Percentiles rank a stretch among this genome's conserved stretches.
These are phyloP conservation scores for Sebastes taczanowskii DNA, from an alignment of 2,797 vertebrate species.

Conservation along the genomic window DNA sequence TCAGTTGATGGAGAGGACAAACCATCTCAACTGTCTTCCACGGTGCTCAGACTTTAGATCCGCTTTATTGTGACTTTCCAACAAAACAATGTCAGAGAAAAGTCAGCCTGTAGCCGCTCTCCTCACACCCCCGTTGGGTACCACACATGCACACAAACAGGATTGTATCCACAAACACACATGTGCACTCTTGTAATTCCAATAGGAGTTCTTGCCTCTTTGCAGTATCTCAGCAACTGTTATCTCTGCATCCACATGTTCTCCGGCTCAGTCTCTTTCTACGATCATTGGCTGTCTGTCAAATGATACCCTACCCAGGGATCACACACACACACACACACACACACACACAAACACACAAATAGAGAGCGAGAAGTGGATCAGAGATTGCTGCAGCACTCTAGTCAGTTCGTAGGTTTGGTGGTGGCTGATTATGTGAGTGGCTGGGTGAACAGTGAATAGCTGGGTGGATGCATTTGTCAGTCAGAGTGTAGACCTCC, in stretches of 20 bases:
- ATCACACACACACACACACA: constrained; percentile 7
- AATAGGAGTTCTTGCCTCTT: constrained; percentile 23
- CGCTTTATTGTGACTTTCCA: not conserved
- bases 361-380: constrained; percentile 15
- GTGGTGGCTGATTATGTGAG: not conserved
- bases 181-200: constrained; percentile 25
- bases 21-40: not conserved
- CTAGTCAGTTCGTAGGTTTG: constrained; percentile 22
- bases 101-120: not conserved
- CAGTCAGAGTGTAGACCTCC: not conserved
- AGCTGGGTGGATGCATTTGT: constrained; percentile 2
- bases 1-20: not conserved
- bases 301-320: constrained; percentile 42
- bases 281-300: constrained; percentile 47
- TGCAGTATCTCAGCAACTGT: constrained; percentile 33
- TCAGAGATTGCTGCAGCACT: constrained; percentile 34
- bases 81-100: not conserved
- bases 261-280: constrained; percentile 5
- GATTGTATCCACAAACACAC: constrained; percentile 11
- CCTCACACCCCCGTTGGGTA: not conserved
- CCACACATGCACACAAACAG: not conserved
- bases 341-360: constrained; percentile 9
- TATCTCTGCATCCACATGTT: constrained; percentile 67
- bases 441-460: constrained; percentile 17
- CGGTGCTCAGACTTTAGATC: not conserved